Base-by-base conservation (phyloP, 1,140 invertebrate species). In the Epicauta chinensis region DNA sequence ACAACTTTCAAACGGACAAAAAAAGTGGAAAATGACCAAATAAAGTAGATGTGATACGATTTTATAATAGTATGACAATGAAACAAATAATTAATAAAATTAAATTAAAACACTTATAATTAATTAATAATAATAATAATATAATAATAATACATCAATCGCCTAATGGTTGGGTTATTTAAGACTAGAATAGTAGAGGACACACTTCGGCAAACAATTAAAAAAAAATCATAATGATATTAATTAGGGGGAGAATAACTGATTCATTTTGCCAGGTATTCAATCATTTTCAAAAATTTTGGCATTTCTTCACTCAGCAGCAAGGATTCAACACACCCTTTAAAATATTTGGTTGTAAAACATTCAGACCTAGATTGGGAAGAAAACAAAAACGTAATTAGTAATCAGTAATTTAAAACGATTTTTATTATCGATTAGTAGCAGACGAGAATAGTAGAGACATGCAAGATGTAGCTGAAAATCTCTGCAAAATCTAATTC, bases 321-420 rank as follows among this genome's bases (percentile, higher is more conserved):
- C 58, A 95, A 78, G 50, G 88, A 86, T 68, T 93, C 86, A 67
- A 93, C 77, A 77, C 92, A 95, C 68, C 86, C 84, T 69, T 88
- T 86, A 81, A 95, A 96, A 77, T 89, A 93, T 66, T 82, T 78
- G 69, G 87, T 84, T 64, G 86, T 89, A 75, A 92, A 93, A 79
- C 91, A 93, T 74, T 90, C 80, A 75, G 87, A 81, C 81, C 89
- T 93, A 81, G 23, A 23, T 3, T 7, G 23, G 23, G 23, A 23
- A 3, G 75, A 59, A 38, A n/a, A 36, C 16, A 47, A 30, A 49
- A 40, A 30, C 1, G 0, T 15, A 49, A 29, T 49, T 10, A 42
- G 14, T 31, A 41, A 41, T 29, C 3, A 1, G 32, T 12, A 34
- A 11, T 7, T 34, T 34, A 12, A 30, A 30, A 30, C 4, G 10